phyloP scores from a whole-genome alignment of 2,888 invertebrate genomes.

The Brachypalpus laphriformis region DNA sequence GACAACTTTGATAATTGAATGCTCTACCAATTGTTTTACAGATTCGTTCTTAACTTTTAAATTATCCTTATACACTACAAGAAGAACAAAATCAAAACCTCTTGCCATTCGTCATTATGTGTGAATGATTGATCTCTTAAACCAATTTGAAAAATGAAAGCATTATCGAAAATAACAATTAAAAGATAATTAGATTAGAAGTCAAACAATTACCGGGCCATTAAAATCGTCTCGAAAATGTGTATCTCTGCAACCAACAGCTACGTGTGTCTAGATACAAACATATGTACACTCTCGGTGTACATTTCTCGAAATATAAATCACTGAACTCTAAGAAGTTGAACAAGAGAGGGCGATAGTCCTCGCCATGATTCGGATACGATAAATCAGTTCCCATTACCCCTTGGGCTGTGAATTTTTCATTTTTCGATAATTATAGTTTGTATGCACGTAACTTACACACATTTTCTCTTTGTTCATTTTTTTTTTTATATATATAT shows the following conservation, averaged over 20 bases:
- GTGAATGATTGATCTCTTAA: conserved; percentile 25
- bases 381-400: conserved; percentile 79
- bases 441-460: conserved; percentile 72
- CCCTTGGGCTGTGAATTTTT: conserved; percentile 78
- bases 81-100: not conserved
- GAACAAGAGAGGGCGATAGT: conserved; percentile 71
- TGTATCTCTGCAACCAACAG: not conserved
- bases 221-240: conserved; percentile 34
- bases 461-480: conserved; percentile 74
- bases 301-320: conserved; percentile 71
- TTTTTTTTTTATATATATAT: too few species aligned
- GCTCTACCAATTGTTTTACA: not conserved
- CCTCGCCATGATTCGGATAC: conserved; percentile 75
- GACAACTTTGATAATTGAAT: too few species aligned
- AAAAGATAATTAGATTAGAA: conserved; percentile 58
- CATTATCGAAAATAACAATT: conserved; percentile 32
- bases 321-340: conserved; percentile 64
- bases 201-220: conserved; percentile 27
- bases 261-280: not conserved
- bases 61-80: not conserved
- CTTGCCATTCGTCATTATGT: conserved; percentile 13
- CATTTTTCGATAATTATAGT: conserved; percentile 79
- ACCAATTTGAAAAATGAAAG: conserved; percentile 37
- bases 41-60: not conserved
- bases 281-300: conserved; percentile 2